Base-by-base conservation (phyloP, 2,113 vertebrate species). In the Pao palembangensis region DNA sequence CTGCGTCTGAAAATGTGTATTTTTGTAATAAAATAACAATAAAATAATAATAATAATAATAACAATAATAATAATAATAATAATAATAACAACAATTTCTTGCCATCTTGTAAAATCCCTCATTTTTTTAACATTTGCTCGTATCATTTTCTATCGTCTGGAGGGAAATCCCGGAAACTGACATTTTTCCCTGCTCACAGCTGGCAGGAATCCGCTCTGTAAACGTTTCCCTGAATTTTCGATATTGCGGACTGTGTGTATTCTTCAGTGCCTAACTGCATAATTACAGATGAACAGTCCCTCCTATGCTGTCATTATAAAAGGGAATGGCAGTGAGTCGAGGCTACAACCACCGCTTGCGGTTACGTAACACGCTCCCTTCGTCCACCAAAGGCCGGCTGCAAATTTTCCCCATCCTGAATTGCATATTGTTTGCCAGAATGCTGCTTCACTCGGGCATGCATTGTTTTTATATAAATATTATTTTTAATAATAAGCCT, bases 251-350 rank as follows among this genome's bases (percentile, higher is more conserved):
- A 11, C 59, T 44, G 44, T 47, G 44, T 74, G 62, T 73, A 71
- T 67, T 20, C 44, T 75, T 69, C 63, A 76, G 73, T 75, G 68
- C 75, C 67, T 67, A 64, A 49, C 55, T 13, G 71, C 70, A 58
- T 89, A 87, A 89, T 89, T 88, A 87, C 85, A 89, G 85, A 87
- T 84, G 82, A 58, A 58, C 74, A 64, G 55, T 63, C 82, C 58
- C 66, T 65, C 56, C 77, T 71, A 73, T 80, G 71, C 84, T 85
- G 72, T 87, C 78, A 87, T 87, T 89, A 84, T 71, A 74, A 51
- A 86, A 88, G 81, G 74, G 84, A 86, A 85, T 86, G 82, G 88
- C 83, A 81, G 85, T 73, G 76, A 82, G 82, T 89, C 76, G 78
- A 82, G 77, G 84, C 82, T 82, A 75, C 81, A 85, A 86, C 84